Percentiles rank a stretch among this genome's conserved stretches.
Conservation (phyloP, 2,113 vertebrate genomes). For the Pachyramphus minor region DNA sequence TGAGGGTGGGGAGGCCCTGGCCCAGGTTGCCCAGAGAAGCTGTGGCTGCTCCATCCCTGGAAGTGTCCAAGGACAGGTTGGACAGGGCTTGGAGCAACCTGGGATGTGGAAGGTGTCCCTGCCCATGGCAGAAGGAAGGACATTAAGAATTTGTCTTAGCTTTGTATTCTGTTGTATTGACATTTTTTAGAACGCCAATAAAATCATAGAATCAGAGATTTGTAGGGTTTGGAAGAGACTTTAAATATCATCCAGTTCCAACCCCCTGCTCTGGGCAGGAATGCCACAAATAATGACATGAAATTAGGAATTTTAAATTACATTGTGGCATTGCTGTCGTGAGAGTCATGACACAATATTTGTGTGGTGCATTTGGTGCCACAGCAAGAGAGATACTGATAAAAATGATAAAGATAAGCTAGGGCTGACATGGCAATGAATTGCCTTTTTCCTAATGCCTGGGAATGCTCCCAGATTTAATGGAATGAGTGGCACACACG, state of each 20-base stretch:
- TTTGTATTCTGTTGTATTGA: not conserved
- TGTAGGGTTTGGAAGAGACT: not conserved
- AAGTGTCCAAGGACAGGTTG: not conserved
- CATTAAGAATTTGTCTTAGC: not conserved
- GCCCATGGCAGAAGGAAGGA: not conserved
- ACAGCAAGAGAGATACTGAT: not conserved
- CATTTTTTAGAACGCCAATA: not conserved
- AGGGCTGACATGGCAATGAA: not conserved
- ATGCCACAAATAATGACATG: not conserved
- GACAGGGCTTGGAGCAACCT: not conserved
- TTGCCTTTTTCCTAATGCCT: not conserved
- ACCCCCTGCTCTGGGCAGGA: not conserved
- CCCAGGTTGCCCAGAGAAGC: not conserved
- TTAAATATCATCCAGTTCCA: not conserved
- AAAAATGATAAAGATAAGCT: not conserved
- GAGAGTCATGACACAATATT: not conserved
- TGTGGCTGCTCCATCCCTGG: not conserved
- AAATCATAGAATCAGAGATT: not conserved
- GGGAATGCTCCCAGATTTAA: not conserved
- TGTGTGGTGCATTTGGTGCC: not conserved
- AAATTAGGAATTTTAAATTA: not conserved
- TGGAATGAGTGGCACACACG: not conserved
- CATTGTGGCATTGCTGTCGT: rapidly evolving
- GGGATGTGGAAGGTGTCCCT: not conserved
- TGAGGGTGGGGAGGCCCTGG: not conserved